Evolutionary conservation across 2,797 vertebrate species (phyloP), one percentile per base, ranked within the genome.

Genomic region (Centroberyx gerrardi): DNA sequence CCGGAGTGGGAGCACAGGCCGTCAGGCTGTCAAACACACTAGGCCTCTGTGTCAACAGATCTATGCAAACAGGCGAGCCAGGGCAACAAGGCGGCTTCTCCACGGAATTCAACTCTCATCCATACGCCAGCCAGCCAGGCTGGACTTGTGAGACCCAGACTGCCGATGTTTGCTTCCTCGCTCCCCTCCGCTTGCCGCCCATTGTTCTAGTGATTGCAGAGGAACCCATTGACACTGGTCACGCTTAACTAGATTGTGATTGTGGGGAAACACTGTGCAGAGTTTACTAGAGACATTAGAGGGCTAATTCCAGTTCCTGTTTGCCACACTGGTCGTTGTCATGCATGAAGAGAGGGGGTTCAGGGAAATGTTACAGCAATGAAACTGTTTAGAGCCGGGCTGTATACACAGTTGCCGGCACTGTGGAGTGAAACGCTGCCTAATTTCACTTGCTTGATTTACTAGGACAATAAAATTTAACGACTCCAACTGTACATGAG

Each of bases 211-310:
- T 65, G 74, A 84, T 77, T 87, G 83, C 80, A 56, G 65, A 72
- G 60, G 56, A 80, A 80, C 78, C 72, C 62, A 80, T 51, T 82
- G 70, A 88, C 80, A 78, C 63, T 55, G 77, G 86, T 91, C 87
- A 90, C 63, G 71, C 87, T 86, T 85, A 92, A 85, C 85, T 74
- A 81, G 74, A 84, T 88, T 84, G 86, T 80, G 81, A 83, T 86
- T 83, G 81, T 74, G 38, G 60, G 48, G 49, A 65, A 60, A 81
- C 78, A 76, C 62, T 74, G 59, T 72, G 62, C 64, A 63, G 27
- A 29, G 27, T n/a, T 44, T 33, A 61, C 46, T 62, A 48, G 54
- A 49, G 73, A 80, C 81, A 78, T 80, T 82, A 86, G 73, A 75
- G 52, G 62, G 76, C 82, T 87, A 83, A 87, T 87, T 89, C 77